Evolutionary conservation across 2,888 invertebrate species (phyloP).

Genomic region (Pseudoips prasinana): DNA sequence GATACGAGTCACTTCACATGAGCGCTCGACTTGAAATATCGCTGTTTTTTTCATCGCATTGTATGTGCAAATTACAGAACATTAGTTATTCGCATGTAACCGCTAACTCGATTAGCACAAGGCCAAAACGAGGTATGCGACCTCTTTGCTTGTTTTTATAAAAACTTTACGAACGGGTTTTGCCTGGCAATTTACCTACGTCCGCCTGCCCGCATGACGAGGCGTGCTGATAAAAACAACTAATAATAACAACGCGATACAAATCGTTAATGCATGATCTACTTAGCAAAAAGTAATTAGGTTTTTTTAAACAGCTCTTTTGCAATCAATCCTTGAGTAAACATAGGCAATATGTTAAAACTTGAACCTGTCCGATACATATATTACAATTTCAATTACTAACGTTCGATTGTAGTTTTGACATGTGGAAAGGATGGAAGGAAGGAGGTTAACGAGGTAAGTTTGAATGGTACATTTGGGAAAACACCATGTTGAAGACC

Average conservation of each 20-base stretch:
- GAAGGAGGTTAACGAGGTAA: no score
- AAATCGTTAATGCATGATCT: constrained; percentile 43
- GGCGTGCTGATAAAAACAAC: constrained; percentile 35
- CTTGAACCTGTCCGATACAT: no score
- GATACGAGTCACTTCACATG: constrained; percentile 41
- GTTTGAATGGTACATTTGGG: no score
- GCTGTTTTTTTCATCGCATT: constrained; percentile 43
- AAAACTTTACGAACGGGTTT: constrained; percentile 52
- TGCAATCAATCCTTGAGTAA: no score
- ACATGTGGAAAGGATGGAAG: no score
- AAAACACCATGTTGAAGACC: no score
- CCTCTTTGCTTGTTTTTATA: constrained; percentile 68
- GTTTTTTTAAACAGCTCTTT: no score
- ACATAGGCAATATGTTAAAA: background rate
- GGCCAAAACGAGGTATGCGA: constrained; percentile 72
- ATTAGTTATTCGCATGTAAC: constrained; percentile 63
- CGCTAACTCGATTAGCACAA: constrained; percentile 74
- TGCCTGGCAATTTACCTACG: constrained; percentile 45
- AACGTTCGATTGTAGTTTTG: no score
- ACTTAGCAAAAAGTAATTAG: constrained; percentile 44
- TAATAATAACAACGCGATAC: constrained; percentile 35
- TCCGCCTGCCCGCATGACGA: constrained; percentile 50
- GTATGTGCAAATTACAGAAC: constrained; percentile 60
- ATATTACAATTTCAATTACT: no score
- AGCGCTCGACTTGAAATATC: constrained; percentile 40